Evolutionary conservation across 1,140 invertebrate species (phyloP), one percentile per base, ranked within the genome.

Genomic region (Zeugodacus cucurbitae): DNA sequence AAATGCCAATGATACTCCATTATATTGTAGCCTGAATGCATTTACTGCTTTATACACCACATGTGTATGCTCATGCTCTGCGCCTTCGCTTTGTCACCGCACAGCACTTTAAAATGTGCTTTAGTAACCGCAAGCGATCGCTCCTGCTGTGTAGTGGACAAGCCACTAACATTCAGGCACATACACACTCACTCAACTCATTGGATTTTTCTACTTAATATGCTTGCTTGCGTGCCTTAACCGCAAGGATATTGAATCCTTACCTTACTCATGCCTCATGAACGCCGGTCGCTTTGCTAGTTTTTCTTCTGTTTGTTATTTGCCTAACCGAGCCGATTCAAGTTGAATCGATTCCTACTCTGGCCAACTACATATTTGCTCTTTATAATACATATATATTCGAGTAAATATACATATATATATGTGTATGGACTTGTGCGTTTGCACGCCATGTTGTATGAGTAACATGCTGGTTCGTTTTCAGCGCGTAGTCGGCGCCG

Each of bases 181-280:
- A 70, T 70, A 70, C n/a, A 48, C 11, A 26, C 58, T 4, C 17
- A 4, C n/a, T 62, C 26, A 62, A 62, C 58, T 26, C n/a, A n/a
- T n/a, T n/a, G n/a, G 58, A 62, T 54, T 20, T 70, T 41, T 74
- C 34, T 41, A 32, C 17, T 74, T 74, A 82, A 82, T 82, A 82
- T 82, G 26, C 44, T 82, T 82, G 74, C 74, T 82, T 74, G 34
- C 74, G n/a, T 82, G 41, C 74, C 22, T 26, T 26, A 54, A 82
- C 74, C 41, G 74, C 74, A 82, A 82, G n/a, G 74, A 82, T 82
- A 82, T 54, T 82, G 44, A 48, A 48, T 82, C 41, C 41, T 82
- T 82, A 48, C 74, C 26, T 82, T 74, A 41, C 29, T 34, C 70
- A 17, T 74, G 34, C 20, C 20, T 41, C 41, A 44, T 32, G 22